Conservation (phyloP, 2,797 vertebrate genomes). For the Pterois miles region DNA sequence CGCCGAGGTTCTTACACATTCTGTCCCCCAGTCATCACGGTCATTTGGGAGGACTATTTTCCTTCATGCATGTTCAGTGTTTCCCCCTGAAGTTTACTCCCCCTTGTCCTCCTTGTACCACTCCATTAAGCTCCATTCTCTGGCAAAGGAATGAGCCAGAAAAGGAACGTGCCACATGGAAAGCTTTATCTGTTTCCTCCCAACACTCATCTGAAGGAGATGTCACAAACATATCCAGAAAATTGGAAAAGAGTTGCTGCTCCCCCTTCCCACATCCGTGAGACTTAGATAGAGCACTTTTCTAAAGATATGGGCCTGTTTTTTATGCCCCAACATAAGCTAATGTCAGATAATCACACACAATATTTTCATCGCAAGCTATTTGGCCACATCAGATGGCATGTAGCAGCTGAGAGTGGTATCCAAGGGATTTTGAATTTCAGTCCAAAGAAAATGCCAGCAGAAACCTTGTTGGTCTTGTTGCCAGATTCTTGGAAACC, state of each 20-base stretch:
- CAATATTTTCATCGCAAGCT: constrained; percentile 34
- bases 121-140: constrained; percentile 55
- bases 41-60: constrained; percentile 69
- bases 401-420: background rate
- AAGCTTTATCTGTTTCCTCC: constrained; percentile 65
- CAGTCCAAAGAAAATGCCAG: constrained; percentile 42
- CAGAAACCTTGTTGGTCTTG: constrained; percentile 23
- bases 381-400: constrained; percentile 38
- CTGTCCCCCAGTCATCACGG: constrained; percentile 54
- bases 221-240: constrained; percentile 58
- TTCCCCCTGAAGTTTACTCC: constrained; percentile 36
- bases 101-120: constrained; percentile 46
- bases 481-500: constrained; percentile 49
- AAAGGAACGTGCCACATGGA: constrained; percentile 65
- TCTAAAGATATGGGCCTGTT: constrained; percentile 28
- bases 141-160: constrained; percentile 55
- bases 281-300: constrained; percentile 22
- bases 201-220: constrained; percentile 55
- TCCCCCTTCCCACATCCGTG: constrained; percentile 28
- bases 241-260: constrained; percentile 37
- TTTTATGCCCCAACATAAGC: constrained; percentile 18
- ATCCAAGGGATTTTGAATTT: constrained; percentile 45
- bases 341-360: constrained; percentile 44
- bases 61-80: constrained; percentile 63
- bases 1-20: constrained; percentile 56